These are phyloP conservation scores for Propithecus coquereli DNA, from an alignment of 2,113 vertebrate species.

Conservation along the genomic window DNA sequence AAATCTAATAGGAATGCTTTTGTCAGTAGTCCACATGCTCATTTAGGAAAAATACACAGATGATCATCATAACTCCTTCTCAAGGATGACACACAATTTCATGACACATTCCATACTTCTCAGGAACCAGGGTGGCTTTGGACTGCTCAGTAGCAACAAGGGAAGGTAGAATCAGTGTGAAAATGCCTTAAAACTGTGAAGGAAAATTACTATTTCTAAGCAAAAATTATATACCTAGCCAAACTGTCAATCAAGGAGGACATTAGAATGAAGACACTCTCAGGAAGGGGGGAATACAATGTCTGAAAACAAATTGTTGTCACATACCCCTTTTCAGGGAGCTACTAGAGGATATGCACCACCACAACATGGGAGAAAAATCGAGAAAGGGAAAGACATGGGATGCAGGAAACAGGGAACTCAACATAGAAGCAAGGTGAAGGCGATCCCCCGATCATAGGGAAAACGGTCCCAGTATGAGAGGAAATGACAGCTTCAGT, in stretches of 20 bases:
- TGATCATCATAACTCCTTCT: not conserved
- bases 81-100: not conserved
- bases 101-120: not conserved
- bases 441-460: not conserved
- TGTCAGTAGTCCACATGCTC: no score
- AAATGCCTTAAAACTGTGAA: not conserved
- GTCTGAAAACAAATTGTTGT: not conserved
- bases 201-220: not conserved
- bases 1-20: not conserved
- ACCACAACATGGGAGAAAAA: not conserved
- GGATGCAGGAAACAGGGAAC: not conserved
- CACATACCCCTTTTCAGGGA: not conserved
- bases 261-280: not conserved
- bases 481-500: not conserved
- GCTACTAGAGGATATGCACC: not conserved
- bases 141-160: not conserved
- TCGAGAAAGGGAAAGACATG: not conserved
- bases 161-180: not conserved
- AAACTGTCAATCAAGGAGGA: not conserved
- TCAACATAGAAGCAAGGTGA: not conserved
- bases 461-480: not conserved
- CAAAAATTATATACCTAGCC: not conserved
- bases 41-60: not conserved
- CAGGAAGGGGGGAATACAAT: not conserved
- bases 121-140: not conserved